These are phyloP conservation scores for Pseudochromis fuscus DNA, from an alignment of 2,797 vertebrate species.

Conservation along the genomic window DNA sequence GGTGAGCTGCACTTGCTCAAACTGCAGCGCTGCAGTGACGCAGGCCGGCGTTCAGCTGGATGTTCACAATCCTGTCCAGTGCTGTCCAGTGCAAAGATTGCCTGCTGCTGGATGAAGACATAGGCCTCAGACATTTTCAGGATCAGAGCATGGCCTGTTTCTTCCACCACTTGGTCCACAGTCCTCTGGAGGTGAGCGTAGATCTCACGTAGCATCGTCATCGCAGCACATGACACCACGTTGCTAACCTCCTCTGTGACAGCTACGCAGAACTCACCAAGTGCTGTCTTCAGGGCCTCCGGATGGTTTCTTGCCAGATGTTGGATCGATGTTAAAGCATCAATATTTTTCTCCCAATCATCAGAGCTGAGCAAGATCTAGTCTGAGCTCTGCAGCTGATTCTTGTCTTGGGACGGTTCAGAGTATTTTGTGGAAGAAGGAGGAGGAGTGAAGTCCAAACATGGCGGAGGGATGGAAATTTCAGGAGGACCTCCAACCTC, in stretches of 20 bases:
- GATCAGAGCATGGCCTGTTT: background rate
- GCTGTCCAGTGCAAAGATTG: background rate
- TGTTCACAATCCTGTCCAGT: slow-evolving; percentile 15
- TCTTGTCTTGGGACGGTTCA: slow-evolving; percentile 2
- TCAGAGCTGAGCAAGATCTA: background rate
- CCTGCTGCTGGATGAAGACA: background rate
- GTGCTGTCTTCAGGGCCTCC: background rate
- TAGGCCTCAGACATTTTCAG: background rate
- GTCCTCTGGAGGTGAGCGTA: background rate
- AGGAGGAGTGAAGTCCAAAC: background rate
- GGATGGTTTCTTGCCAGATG: slow-evolving; percentile 7
- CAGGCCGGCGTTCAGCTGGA: slow-evolving; percentile 3
- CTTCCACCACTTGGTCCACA: slow-evolving; percentile 13
- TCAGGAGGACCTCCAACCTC: background rate
- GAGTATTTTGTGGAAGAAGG: background rate
- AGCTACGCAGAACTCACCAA: background rate
- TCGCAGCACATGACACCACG: slow-evolving; percentile 3
- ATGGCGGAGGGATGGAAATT: background rate
- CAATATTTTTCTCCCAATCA: slow-evolving; percentile 2
- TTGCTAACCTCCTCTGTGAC: slow-evolving; percentile 18
- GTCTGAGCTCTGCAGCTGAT: background rate
- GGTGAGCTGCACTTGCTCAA: background rate
- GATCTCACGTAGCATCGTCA: slow-evolving; percentile 9
- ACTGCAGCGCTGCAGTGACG: slow-evolving; percentile 10
- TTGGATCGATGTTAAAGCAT: slow-evolving; percentile 11